Percentiles rank a stretch among this genome's conserved stretches.
These are phyloP conservation scores for Choloepus didactylus DNA, from an alignment of 2,797 vertebrate genomes.

Conservation along the genomic window DNA sequence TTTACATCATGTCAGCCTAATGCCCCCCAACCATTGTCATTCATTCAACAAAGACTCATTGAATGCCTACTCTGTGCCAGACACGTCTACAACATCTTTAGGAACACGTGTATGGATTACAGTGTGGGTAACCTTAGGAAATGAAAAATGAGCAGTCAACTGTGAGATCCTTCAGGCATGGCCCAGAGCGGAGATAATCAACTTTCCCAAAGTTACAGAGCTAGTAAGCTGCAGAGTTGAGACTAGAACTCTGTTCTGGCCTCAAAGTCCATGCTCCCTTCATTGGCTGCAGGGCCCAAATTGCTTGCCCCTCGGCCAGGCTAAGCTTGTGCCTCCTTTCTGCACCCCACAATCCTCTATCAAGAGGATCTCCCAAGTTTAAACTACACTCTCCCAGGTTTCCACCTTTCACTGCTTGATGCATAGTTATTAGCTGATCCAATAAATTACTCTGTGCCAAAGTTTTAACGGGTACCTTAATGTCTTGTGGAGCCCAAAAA, in stretches of 20 bases:
- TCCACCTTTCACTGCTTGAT: neutral
- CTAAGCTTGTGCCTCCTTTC: neutral
- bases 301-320: neutral
- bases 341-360: neutral
- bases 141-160: neutral
- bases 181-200: neutral
- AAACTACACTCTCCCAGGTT: neutral
- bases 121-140: no score
- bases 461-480: conserved; percentile 71
- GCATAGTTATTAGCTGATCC: conserved; percentile 62
- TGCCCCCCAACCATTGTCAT: neutral
- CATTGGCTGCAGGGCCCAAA: neutral
- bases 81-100: neutral
- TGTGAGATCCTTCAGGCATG: neutral
- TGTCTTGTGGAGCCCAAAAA: conserved; percentile 54
- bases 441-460: conserved; percentile 64
- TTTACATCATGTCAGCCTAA: neutral
- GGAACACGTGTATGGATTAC: neutral
- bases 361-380: neutral
- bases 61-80: neutral
- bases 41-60: neutral
- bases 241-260: neutral
- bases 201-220: neutral
- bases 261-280: neutral
- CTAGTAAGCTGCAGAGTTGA: neutral